A percentile compares a stretch with the other conserved stretches of the same genome.
Evolutionary conservation across 2,888 invertebrate species (phyloP).

Genomic region (Volucella inflata): DNA sequence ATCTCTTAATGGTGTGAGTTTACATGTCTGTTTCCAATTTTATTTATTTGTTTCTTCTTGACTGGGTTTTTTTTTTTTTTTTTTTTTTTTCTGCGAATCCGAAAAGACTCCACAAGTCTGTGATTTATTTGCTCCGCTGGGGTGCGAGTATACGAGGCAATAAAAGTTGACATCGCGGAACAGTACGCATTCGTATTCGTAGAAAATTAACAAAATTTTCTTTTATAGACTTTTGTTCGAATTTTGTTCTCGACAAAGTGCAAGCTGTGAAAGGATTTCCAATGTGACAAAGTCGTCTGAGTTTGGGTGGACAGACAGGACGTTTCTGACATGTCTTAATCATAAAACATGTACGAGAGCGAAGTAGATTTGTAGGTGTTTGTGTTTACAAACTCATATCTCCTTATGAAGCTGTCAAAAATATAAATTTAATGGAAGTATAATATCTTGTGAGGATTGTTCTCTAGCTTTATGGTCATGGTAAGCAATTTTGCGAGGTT

Average conservation of each 20-base stretch:
- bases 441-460: constrained; percentile 1
- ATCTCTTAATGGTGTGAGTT: constrained; percentile 39
- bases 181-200: constrained; percentile 1
- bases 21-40: constrained; percentile 23
- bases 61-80: no score
- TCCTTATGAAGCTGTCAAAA: constrained; percentile 9
- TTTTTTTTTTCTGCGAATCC: background rate
- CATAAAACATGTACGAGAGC: no score
- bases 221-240: background rate
- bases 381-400: background rate
- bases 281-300: no score
- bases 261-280: no score
- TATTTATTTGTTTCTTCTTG: no score
- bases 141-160: background rate
- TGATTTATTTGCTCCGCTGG: constrained; percentile 20
- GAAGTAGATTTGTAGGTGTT: no score
- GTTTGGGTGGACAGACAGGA: no score
- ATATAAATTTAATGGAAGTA: background rate
- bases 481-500: constrained; percentile 11
- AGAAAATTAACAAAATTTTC: constrained; percentile 15
- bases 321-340: no score
- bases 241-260: no score
- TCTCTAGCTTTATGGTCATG: constrained; percentile 6
- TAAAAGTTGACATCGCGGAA: constrained; percentile 36
- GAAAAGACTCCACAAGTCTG: constrained; percentile 16